Evolutionary conservation across 2,888 invertebrate species (phyloP).

Genomic region (Idaea biselata): DNA sequence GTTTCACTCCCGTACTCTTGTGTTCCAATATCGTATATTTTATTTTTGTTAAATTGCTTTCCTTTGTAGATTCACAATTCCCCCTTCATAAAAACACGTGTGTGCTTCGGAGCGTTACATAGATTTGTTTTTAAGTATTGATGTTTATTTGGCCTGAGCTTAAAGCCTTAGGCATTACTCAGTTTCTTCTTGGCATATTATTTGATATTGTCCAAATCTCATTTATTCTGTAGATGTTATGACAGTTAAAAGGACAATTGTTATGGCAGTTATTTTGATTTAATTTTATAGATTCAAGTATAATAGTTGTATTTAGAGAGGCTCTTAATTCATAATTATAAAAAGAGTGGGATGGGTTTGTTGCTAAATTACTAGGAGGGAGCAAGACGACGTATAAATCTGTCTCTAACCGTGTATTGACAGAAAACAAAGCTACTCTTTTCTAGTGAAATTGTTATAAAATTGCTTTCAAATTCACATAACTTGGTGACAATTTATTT

Average conservation of each 20-base stretch:
- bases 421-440: no score
- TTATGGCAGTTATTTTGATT: background rate
- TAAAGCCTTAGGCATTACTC: conserved; percentile 57
- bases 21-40: conserved; percentile 68
- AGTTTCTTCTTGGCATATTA: conserved; percentile 39
- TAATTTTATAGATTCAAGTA: no score
- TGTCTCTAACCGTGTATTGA: no score
- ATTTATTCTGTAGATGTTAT: conserved; percentile 5
- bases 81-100: conserved; percentile 67
- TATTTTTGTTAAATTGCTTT: conserved; percentile 78
- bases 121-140: conserved; percentile 75
- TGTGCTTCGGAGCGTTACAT: conserved; percentile 54
- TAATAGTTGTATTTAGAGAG: no score
- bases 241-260: background rate
- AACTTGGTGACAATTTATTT: no score
- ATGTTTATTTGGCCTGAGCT: conserved; percentile 75
- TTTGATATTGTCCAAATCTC: conserved; percentile 19
- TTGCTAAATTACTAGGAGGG: no score
- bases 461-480: no score
- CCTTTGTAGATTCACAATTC: conserved; percentile 56
- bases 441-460: no score
- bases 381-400: no score
- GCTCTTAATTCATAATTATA: no score
- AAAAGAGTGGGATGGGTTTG: no score
- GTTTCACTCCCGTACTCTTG: conserved; percentile 50